Evolutionary conservation across 1,140 invertebrate species (phyloP).

Genomic region (Psix sp.): DNA sequence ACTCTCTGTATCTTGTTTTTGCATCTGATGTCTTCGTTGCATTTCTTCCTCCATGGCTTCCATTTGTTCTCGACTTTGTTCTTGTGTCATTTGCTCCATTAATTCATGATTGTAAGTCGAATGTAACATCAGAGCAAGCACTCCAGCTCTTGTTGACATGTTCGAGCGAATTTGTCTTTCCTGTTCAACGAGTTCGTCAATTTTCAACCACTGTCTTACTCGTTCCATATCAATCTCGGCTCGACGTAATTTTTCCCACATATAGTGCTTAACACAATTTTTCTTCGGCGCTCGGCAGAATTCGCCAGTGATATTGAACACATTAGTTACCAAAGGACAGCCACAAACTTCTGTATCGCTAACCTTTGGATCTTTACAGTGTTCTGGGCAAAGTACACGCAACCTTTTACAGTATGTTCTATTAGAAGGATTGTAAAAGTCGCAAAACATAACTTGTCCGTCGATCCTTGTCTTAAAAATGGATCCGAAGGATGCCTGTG

Average conservation of each 20-base stretch:
- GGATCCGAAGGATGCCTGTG: constrained; percentile 96
- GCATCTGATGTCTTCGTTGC: constrained; percentile 67
- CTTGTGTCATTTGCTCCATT: constrained; percentile 82
- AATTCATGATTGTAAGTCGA: constrained; percentile 93
- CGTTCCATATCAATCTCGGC: constrained; percentile 91
- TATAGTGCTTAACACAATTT: constrained; percentile 92
- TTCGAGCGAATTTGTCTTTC: constrained; percentile 91
- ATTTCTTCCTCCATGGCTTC: constrained; percentile 74
- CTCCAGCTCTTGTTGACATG: constrained; percentile 92
- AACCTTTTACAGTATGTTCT: constrained; percentile 97
- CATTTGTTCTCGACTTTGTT: constrained; percentile 72
- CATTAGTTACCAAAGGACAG: constrained; percentile 89
- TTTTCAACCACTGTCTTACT: constrained; percentile 91
- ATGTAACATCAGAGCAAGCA: constrained; percentile 94
- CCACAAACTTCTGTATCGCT: constrained; percentile 91
- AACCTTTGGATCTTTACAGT: constrained; percentile 97
- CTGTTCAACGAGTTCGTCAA: constrained; percentile 97
- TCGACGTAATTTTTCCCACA: constrained; percentile 95
- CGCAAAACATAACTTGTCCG: constrained; percentile 97
- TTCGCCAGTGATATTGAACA: constrained; percentile 87
- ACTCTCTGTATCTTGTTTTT: constrained; percentile 60
- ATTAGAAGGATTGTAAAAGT: constrained; percentile 93
- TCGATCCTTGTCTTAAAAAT: constrained; percentile 96
- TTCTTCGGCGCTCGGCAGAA: constrained; percentile 94
- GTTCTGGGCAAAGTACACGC: constrained; percentile 97